Evolutionary conservation across 1,140 invertebrate genomes (phyloP).

Genomic region (Marisa cornuarietis): DNA sequence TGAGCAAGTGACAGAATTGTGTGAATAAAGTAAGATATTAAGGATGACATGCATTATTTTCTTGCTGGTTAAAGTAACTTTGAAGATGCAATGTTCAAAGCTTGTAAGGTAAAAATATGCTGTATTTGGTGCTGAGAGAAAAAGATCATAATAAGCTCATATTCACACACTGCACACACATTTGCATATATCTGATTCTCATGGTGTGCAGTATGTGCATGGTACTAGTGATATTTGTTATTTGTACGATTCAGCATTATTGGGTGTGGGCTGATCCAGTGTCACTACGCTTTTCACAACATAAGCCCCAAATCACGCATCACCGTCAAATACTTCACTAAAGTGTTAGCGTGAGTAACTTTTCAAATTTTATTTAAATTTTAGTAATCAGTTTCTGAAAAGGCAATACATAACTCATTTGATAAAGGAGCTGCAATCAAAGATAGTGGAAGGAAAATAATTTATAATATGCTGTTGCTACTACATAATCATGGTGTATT

Average conservation of each 20-base stretch:
- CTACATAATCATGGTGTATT: too few relatives aligned
- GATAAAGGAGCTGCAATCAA: too few relatives aligned
- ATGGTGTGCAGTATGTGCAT: neutral
- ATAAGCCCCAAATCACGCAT: constrained; percentile 98
- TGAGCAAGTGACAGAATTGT: constrained; percentile 90
- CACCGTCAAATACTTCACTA: constrained; percentile 97
- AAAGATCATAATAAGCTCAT: neutral
- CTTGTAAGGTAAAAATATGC: too few relatives aligned
- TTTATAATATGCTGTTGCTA: too few relatives aligned
- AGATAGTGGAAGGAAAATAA: too few relatives aligned
- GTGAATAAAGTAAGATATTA: constrained; percentile 95
- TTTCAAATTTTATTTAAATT: neutral
- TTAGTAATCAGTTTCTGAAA: neutral
- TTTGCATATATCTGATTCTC: neutral
- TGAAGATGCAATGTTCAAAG: too few relatives aligned
- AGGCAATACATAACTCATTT: too few relatives aligned
- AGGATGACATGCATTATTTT: constrained; percentile 38
- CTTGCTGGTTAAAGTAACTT: too few relatives aligned
- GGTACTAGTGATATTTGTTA: neutral
- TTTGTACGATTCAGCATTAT: constrained; percentile 78
- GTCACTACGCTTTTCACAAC: constrained; percentile 94
- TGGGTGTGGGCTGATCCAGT: constrained; percentile 98
- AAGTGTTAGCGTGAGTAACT: constrained; percentile 79
- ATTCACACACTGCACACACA: too few relatives aligned
- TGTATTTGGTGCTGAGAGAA: too few relatives aligned